Base-by-base conservation (phyloP, 2,797 vertebrate genomes). In the Adelosebastes latens region DNA sequence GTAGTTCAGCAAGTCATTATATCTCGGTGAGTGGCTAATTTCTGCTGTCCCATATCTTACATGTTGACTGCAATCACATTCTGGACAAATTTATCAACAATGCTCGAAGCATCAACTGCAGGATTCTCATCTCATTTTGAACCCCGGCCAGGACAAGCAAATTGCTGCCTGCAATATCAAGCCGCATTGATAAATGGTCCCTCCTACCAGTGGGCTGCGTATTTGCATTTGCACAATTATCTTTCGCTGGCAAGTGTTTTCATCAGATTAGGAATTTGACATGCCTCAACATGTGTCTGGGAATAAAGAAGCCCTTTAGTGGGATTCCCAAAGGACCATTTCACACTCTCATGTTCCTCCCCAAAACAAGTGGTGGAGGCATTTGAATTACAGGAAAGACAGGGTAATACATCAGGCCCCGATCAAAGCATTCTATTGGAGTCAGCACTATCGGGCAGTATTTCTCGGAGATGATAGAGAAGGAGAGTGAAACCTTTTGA, bases 371-470 rank as follows among this genome's bases (percentile, higher is more conserved):
- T 83, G 62, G 84, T 80, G 81, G 86, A 92, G 82, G 78, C 88
- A 93, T 94, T 92, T 94, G 92, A 95, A 96, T 95, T 92, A 93
- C 90, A 94, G 91, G 89, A 89, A 86, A 93, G 94, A 94, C 92
- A 91, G 89, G 88, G 92, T 91, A 91, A 96, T 95, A 93, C 89
- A 94, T 96, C 95, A 95, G 91, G 73, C 87, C 84, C 80, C 81
- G 85, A 95, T 95, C 94, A 95, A 91, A 93, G 85, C 89, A 31
- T 92, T 95, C 86, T 65, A 78, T 88, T 81, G 65, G 87, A 89
- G 94, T 95, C 94, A 96, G 94, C 95, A 95, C 87, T 93, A 95
- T 94, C 83, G 85, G 87, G 82, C 92, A 91, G 89, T 88, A 85
- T 93, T 93, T 93, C 88, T 91, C 91, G 20, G 83, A 76, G 88